A percentile compares a stretch with the other conserved stretches of the same genome.
Evolutionary conservation across 2,888 invertebrate species (phyloP).

Genomic region (Clostera curtula): DNA sequence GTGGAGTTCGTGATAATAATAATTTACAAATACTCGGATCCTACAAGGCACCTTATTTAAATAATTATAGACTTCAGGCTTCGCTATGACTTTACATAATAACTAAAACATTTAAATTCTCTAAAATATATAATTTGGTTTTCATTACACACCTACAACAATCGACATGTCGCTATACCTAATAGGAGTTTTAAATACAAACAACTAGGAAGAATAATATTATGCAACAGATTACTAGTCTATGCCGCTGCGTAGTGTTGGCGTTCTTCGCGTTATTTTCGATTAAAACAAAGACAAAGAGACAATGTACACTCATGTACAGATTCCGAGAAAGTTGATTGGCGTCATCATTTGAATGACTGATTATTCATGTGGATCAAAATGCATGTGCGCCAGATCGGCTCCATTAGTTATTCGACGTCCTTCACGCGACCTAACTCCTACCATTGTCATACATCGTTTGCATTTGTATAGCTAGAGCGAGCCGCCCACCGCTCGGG

Average conservation of each 20-base stretch:
- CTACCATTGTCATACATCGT: slow-evolving; percentile 68
- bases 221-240: slow-evolving; percentile 71
- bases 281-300: slow-evolving; percentile 25
- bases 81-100: slow-evolving; percentile 71
- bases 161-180: slow-evolving; percentile 66
- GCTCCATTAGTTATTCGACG: slow-evolving; percentile 65
- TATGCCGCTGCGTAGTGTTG: slow-evolving; percentile 48
- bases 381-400: slow-evolving; percentile 64
- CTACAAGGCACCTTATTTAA: slow-evolving; percentile 72
- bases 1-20: slow-evolving; percentile 59
- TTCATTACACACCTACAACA: slow-evolving; percentile 72
- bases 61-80: slow-evolving; percentile 71
- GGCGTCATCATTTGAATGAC: slow-evolving; percentile 69
- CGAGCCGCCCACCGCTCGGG: slow-evolving; percentile 53
- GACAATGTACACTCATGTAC: slow-evolving; percentile 36
- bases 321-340: slow-evolving; percentile 57
- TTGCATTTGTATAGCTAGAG: slow-evolving; percentile 65
- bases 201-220: slow-evolving; percentile 72
- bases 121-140: slow-evolving; percentile 75
- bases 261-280: slow-evolving; percentile 35
- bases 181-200: slow-evolving; percentile 73
- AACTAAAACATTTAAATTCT: slow-evolving; percentile 70
- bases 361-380: slow-evolving; percentile 71
- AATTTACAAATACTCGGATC: slow-evolving; percentile 68
- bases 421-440: slow-evolving; percentile 74